Base-by-base conservation (phyloP, 2,113 vertebrate species). In the Seriola rivoliana region DNA sequence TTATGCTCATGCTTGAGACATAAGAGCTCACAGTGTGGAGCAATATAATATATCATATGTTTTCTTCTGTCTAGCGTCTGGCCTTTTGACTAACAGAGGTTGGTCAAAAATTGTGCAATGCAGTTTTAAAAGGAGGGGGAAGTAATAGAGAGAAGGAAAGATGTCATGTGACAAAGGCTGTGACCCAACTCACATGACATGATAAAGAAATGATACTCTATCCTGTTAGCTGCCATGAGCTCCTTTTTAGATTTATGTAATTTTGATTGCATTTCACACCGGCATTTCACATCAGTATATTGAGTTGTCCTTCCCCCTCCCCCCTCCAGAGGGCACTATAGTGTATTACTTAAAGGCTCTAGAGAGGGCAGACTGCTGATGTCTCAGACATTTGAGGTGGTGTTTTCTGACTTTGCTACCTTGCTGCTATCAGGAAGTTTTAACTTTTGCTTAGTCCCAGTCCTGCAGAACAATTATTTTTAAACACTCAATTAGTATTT, bases 291-390 rank as follows among this genome's bases (percentile, higher is more conserved):
- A 29, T 29, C 23, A 46, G 44, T 46, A 1, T 4, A n/a, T 12
- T 50, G 25, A 65, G 3, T 0, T 63, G 52, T 78, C 14, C 8
- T 80, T 34, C 58, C 10, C 19, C 4, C n/a, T 69, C 1, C 14
- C 0, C 0, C 80, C 86, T 64, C 73, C 23, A 88, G 88, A 71
- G 82, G 81, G 76, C 75, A 16, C 23, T 29, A 50, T 57, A 42
- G 44, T 29, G 58, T 44, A 3, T 55, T 4, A 38, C 19, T 55
- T 0, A 2, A 14, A 16, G n/a, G 36, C 48, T 40, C 21, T 46
- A 17, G 25, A 23, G 10, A 9, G 60, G 5, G 8, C 21, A 57
- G 36, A 38, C 23, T 34, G 4, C 25, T 60, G 23, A 36, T 14
- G 55, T 68, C 55, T 57, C 36, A 48, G 55, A 8, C 14, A 4